Evolutionary conservation across 2,888 invertebrate species (phyloP), one percentile per base, ranked within the genome.

Genomic region (Nebria brevicollis): DNA sequence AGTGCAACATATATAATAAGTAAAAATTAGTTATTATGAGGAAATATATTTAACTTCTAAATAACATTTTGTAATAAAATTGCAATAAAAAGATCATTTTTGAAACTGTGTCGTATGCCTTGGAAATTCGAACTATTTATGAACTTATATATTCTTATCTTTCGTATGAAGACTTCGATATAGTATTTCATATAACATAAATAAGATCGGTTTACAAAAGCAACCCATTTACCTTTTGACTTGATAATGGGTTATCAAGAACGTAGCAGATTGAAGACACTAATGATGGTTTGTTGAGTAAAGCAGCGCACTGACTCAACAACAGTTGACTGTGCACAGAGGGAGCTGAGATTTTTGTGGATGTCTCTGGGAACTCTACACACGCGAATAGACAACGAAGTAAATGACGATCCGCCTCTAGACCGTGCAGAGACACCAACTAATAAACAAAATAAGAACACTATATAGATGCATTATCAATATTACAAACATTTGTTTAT

Each of bases 391-490:
- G 94, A 91, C 96, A 96, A 92, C 96, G 96, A 92, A 97, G 94
- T 90, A 97, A 94, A 93, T 98, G 97, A 92, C 97, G 95, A 92
- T 98, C 97, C 91, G 97, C 97, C 94, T 98, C 97, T 92, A 96
- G 93, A 91, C 98, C 98, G 94, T 97, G 95, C 89, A 94, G 93
- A 91, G 93, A 93, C 88, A 97, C 95, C 91, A 97, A 93, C 97
- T 98, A 90, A 83, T 89, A 89, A 87, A 85, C 86, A 85, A 85
- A 84, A 85, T 82, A 83, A 68, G 25, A 68, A 68, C 2, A 34
- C 34, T 1, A 34, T 4, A 2, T 34, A 34, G 34, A 34, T 1
- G 5, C 5, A 34, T 34, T 4, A 34, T 34, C 34, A 34, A 34
- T 34, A 34, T 34, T 34, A 34, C 5, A 34, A 34, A 34, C 34